These are phyloP conservation scores for Dioctria linearis DNA, from an alignment of 2,888 invertebrate species.

Conservation along the genomic window DNA sequence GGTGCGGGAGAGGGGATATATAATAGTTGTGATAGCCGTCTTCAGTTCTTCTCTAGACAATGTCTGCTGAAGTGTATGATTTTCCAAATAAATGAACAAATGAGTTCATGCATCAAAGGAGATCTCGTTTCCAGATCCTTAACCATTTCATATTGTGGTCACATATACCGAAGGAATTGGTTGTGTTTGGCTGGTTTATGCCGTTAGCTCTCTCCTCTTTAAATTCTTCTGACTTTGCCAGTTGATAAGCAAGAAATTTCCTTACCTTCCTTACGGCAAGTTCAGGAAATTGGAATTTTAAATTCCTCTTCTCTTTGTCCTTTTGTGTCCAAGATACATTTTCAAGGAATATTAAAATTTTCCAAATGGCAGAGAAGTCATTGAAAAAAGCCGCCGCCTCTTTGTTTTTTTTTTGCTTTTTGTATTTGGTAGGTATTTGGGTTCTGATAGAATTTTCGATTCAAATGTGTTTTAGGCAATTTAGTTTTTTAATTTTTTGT, in stretches of 20 bases:
- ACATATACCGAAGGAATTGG: neutral
- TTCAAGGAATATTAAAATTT: slow-evolving; percentile 8
- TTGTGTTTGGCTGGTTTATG: slow-evolving; percentile 12
- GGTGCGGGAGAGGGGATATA: too few relatives aligned
- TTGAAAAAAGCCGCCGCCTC: neutral
- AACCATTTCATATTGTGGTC: slow-evolving; percentile 11
- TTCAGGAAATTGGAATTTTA: slow-evolving; percentile 27
- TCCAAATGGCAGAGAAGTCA: neutral
- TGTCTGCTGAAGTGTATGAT: slow-evolving; percentile 13
- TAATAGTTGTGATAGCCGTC: too few relatives aligned
- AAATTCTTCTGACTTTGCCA: neutral
- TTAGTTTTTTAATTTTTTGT: too few relatives aligned
- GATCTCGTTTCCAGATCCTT: slow-evolving; percentile 17
- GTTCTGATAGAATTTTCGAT: too few relatives aligned
- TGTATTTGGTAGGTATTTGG: too few relatives aligned
- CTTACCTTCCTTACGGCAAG: slow-evolving; percentile 17
- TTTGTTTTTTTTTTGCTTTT: too few relatives aligned
- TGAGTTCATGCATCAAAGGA: slow-evolving; percentile 25
- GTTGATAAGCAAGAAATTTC: neutral
- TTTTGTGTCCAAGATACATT: neutral
- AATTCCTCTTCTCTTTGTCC: neutral
- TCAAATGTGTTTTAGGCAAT: too few relatives aligned
- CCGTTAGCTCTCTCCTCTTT: neutral
- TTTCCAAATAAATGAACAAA: slow-evolving; percentile 24
- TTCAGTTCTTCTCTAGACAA: neutral